phyloP scores from a whole-genome alignment of 2,888 invertebrate species.

The Amphipoea oculea region DNA sequence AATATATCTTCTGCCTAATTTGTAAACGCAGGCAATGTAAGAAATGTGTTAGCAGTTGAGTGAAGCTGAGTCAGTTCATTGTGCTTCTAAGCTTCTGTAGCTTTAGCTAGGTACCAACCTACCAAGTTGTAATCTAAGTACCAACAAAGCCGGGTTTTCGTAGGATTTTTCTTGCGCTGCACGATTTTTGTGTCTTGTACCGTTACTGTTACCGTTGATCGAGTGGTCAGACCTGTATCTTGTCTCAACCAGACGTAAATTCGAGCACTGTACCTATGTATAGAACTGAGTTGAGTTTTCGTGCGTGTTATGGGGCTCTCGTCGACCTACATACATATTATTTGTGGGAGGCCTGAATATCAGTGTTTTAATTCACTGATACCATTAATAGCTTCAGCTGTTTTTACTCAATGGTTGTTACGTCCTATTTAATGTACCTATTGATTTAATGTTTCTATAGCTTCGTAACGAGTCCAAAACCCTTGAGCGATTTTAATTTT shows the following conservation, averaged over 20 bases:
- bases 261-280: constrained; percentile 76
- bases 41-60: neutral
- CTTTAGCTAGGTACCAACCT: constrained; percentile 12
- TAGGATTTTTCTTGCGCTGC: constrained; percentile 80
- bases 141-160: constrained; percentile 66
- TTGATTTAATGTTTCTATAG: constrained; percentile 18
- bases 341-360: constrained; percentile 70
- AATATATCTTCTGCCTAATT: neutral
- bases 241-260: constrained; percentile 81
- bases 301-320: constrained; percentile 61
- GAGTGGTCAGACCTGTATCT: constrained; percentile 88
- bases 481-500: constrained; percentile 9
- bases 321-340: constrained; percentile 77
- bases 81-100: constrained; percentile 10
- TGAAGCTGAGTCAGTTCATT: constrained; percentile 3
- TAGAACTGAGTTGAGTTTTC: constrained; percentile 66
- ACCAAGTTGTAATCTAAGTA: constrained; percentile 14
- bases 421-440: constrained; percentile 4
- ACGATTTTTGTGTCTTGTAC: constrained; percentile 85
- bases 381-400: constrained; percentile 54
- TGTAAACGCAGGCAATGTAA: constrained; percentile 8
- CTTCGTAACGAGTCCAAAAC: constrained; percentile 1
- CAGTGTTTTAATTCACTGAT: constrained; percentile 52
- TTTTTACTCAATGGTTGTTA: constrained; percentile 28
- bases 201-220: constrained; percentile 89